phyloP scores from a whole-genome alignment of 2,797 vertebrate genomes.

The Aselliscus stoliczkanus region DNA sequence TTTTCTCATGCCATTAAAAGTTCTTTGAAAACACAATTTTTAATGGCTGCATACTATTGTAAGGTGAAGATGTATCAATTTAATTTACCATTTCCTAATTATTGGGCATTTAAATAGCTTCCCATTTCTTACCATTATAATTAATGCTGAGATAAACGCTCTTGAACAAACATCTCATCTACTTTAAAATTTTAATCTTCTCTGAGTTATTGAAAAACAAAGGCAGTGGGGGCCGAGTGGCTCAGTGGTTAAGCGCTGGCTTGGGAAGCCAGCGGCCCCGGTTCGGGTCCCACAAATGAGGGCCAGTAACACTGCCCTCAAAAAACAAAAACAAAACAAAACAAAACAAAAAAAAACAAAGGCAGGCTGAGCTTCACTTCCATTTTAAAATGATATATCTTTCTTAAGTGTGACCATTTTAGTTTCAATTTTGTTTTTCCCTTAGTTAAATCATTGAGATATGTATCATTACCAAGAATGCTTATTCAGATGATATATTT shows the following conservation, averaged over 20 bases:
- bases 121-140: background rate
- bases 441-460: background rate
- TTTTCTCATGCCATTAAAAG: slow-evolving; percentile 22
- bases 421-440: background rate
- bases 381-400: background rate
- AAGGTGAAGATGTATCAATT: background rate
- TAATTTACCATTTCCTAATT: background rate
- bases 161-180: background rate
- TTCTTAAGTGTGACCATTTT: background rate
- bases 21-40: background rate
- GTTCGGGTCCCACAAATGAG: no score
- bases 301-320: no score
- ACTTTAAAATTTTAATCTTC: slow-evolving; percentile 15
- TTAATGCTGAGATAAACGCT: background rate
- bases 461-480: background rate
- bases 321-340: no score
- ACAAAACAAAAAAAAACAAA: no score
- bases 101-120: background rate
- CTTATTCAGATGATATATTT: background rate
- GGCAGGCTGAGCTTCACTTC: background rate
- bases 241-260: no score
- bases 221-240: no score
- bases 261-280: no score
- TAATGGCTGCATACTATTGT: background rate
- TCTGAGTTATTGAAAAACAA: slow-evolving; percentile 15